Evolutionary conservation across 1,140 invertebrate species (phyloP).

Genomic region (Cataglyphis hispanica): DNA sequence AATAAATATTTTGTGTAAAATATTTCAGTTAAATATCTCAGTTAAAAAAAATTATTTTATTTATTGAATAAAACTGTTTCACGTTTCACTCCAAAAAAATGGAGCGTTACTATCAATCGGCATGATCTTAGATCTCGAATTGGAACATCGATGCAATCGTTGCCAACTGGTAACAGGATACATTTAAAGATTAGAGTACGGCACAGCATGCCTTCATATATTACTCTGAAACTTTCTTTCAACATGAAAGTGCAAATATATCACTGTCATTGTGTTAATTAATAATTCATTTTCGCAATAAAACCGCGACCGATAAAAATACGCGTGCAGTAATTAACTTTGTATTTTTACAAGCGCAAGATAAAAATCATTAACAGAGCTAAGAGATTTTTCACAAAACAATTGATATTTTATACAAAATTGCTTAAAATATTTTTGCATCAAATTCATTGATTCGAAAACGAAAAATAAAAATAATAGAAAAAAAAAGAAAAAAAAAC

Average conservation of each 20-base stretch:
- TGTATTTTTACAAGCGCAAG: background rate
- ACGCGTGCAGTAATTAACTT: background rate
- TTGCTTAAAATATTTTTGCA: background rate
- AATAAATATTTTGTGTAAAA: background rate
- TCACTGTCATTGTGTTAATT: slow-evolving; percentile 50
- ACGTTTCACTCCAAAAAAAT: slow-evolving; percentile 26
- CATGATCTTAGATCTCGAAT: slow-evolving; percentile 17
- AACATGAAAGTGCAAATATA: slow-evolving; percentile 49
- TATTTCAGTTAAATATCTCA: background rate
- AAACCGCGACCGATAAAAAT: slow-evolving; percentile 7
- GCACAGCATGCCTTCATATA: background rate
- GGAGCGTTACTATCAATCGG: slow-evolving; percentile 35
- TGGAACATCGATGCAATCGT: slow-evolving; percentile 22
- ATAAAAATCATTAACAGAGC: slow-evolving; percentile 4
- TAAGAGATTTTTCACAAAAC: background rate
- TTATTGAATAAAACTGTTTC: slow-evolving; percentile 11
- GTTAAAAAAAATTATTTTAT: background rate
- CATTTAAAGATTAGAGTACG: slow-evolving; percentile 44
- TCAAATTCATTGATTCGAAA: background rate
- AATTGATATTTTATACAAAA: background rate
- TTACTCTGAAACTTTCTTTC: slow-evolving; percentile 41
- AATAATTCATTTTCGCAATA: slow-evolving; percentile 24
- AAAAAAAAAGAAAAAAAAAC: background rate
- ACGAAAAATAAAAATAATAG: background rate
- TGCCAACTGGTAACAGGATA: slow-evolving; percentile 51